A percentile compares a stretch with the other conserved stretches of the same genome.
Conservation (phyloP, 2,888 invertebrate species). For the Tridacna crocea region DNA sequence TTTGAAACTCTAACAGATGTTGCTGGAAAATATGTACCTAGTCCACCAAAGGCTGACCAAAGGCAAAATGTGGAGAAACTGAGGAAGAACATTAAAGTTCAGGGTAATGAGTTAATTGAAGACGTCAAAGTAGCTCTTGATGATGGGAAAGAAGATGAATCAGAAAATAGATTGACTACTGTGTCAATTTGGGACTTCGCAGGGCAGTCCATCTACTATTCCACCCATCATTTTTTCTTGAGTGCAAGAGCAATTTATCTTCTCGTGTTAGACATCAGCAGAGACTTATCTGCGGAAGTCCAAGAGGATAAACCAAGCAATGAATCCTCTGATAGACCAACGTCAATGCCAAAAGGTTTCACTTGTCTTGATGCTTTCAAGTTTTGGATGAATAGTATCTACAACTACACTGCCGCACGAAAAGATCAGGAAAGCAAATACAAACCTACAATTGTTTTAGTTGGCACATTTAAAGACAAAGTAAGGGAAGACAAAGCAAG, state of each 20-base stretch:
- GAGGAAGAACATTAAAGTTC: too few species aligned
- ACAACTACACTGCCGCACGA: constrained; percentile 8
- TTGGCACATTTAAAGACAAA: constrained; percentile 13
- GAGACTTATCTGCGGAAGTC: background rate
- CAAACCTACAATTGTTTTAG: background rate
- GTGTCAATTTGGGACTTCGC: constrained; percentile 21
- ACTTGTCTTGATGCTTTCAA: constrained; percentile 15
- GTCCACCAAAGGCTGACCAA: too few species aligned
- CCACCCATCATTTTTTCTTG: constrained; percentile 11
- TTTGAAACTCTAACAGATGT: too few species aligned
- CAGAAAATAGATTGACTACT: background rate
- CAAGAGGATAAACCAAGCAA: background rate
- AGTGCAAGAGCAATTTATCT: constrained; percentile 20
- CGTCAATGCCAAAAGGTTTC: constrained; percentile 21
- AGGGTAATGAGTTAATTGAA: background rate
- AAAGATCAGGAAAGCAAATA: background rate
- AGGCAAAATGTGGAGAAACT: too few species aligned
- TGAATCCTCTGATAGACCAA: background rate
- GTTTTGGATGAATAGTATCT: constrained; percentile 21
- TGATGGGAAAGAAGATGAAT: background rate
- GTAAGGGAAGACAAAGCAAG: background rate
- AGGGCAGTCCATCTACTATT: constrained; percentile 4
- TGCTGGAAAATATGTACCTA: too few species aligned
- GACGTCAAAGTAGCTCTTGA: background rate
- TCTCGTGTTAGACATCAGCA: constrained; percentile 9